phyloP scores from a whole-genome alignment of 2,888 invertebrate genomes.

The Acronicta alni region DNA sequence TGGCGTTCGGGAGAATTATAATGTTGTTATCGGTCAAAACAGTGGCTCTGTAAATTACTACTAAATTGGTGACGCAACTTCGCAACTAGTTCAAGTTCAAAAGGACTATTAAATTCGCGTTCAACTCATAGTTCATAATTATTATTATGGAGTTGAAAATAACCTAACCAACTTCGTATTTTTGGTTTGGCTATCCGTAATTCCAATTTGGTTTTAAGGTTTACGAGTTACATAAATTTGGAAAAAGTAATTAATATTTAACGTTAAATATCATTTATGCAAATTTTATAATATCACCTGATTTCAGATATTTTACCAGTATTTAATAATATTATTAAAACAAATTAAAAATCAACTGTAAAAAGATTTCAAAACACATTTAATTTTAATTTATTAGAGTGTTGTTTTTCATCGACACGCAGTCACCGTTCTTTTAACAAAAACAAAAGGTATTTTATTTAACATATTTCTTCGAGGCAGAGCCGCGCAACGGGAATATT shows the following conservation, averaged over 20 bases:
- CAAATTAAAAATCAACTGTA: neutral
- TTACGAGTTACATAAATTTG: too few species aligned
- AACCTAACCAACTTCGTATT: neutral
- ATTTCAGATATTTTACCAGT: too few species aligned
- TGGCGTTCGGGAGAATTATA: slow-evolving; percentile 78
- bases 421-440: slow-evolving; percentile 32
- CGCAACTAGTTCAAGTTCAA: slow-evolving; percentile 45
- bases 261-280: too few species aligned
- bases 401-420: slow-evolving; percentile 38
- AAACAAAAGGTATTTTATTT: slow-evolving; percentile 51
- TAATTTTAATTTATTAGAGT: slow-evolving; percentile 47
- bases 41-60: slow-evolving; percentile 55
- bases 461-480: slow-evolving; percentile 36
- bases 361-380: slow-evolving; percentile 12
- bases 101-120: slow-evolving; percentile 40
- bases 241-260: too few species aligned
- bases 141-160: slow-evolving; percentile 12
- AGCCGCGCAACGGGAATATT: slow-evolving; percentile 41
- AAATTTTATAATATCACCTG: too few species aligned
- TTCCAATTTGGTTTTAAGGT: too few species aligned
- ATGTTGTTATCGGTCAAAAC: slow-evolving; percentile 79
- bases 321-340: neutral
- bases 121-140: slow-evolving; percentile 33
- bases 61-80: slow-evolving; percentile 49
- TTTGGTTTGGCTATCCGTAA: too few species aligned